Evolutionary conservation across 2,113 vertebrate species (phyloP).

Genomic region (Cyrtonyx montezumae): DNA sequence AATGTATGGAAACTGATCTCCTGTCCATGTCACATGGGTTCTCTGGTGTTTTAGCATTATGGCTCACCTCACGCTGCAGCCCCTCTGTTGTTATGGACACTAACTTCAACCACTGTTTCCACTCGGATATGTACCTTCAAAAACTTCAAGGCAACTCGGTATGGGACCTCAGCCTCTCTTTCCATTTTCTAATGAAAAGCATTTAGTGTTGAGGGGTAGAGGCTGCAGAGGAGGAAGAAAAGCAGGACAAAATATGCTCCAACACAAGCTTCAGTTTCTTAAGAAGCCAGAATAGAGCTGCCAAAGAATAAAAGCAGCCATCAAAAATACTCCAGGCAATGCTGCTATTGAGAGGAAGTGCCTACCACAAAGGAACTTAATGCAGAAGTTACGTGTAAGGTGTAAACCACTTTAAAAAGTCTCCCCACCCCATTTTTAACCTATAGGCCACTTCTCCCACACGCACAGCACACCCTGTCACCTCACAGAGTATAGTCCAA

Average conservation of each 20-base stretch:
- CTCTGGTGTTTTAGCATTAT: not conserved
- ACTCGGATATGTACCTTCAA: not conserved
- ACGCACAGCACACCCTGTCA: not conserved
- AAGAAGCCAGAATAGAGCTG: not conserved
- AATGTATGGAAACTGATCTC: not conserved
- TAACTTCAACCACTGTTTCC: not conserved
- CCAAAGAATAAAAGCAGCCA: not conserved
- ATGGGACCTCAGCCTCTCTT: not conserved
- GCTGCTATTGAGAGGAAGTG: conserved; percentile 33
- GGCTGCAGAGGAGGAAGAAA: not conserved
- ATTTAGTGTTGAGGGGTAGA: not conserved
- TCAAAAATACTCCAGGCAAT: not conserved
- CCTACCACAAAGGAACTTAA: not conserved
- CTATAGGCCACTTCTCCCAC: not conserved
- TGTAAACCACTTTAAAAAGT: not conserved
- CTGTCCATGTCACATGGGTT: not conserved
- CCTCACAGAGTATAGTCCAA: not conserved
- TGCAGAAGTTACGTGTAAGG: not conserved
- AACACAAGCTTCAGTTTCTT: not conserved
- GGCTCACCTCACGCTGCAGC: not conserved
- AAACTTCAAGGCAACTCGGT: not conserved
- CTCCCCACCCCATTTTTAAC: not conserved
- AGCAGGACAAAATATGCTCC: not conserved
- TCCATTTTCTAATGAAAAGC: not conserved
- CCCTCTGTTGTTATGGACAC: not conserved